Conservation (phyloP, 1,140 invertebrate species). For the Argopecten irradians region DNA sequence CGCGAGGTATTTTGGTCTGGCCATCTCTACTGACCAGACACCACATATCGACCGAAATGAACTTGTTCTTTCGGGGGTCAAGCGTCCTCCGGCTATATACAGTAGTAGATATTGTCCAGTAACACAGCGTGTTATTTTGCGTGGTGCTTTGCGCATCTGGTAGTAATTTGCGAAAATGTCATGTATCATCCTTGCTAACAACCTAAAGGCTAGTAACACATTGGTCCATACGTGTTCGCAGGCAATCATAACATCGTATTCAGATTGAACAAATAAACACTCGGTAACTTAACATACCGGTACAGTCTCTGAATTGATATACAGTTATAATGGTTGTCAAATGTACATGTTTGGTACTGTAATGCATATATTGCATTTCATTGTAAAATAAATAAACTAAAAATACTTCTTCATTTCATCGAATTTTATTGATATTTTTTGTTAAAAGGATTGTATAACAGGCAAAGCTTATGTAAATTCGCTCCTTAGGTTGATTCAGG, state of each 20-base stretch:
- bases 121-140: neutral
- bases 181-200: neutral
- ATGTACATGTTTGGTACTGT: too few relatives aligned
- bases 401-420: too few relatives aligned
- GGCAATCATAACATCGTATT: neutral
- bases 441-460: too few relatives aligned
- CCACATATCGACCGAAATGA: neutral
- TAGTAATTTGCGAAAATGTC: neutral
- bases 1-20: neutral
- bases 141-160: neutral
- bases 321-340: too few relatives aligned
- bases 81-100: neutral
- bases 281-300: too few relatives aligned
- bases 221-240: neutral
- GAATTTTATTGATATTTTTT: too few relatives aligned
- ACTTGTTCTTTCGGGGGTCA: neutral
- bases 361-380: too few relatives aligned
- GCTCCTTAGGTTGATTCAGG: too few relatives aligned
- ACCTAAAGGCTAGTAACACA: neutral
- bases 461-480: too few relatives aligned
- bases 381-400: too few relatives aligned
- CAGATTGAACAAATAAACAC: too few relatives aligned
- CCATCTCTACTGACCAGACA: neutral
- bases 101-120: neutral
- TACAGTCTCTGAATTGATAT: too few relatives aligned